Evolutionary conservation across 2,797 vertebrate species (phyloP), one percentile per base, ranked within the genome.

Genomic region (Corythornis leucogaster): DNA sequence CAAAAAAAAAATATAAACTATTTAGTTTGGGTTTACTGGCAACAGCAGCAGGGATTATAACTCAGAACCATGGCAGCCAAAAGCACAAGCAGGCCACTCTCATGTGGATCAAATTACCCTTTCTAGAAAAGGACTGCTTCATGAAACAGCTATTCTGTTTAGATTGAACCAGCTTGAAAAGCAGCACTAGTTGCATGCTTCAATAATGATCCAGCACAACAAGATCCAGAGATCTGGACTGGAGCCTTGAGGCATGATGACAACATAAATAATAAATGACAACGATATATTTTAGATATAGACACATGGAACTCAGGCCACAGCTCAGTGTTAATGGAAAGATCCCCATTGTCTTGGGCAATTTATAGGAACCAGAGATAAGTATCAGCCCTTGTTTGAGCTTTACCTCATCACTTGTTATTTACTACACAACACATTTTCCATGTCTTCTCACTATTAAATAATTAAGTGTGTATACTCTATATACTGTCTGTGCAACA

Each of bases 391-490:
- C 40, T 50, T 42, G 16, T 70, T 4, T 43, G 22, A 89, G 80
- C 38, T 89, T 69, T 55, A 38, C n/a, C 48, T 83, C 69, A 62
- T 12, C 12, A 5, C 16, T 85, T 51, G 76, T 89, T 92, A 96
- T 96, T 95, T 95, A 95, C 80, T 43, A 88, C 85, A 89, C 85
- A 95, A 92, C 71, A 88, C 69, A 95, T 97, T 97, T 97, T 97
- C 96, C 85, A 19, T 96, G 85, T 95, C 91, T 97, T 94, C 90
- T 93, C 87, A 62, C 53, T 55, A 94, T 97, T 87, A 97, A 97
- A 96, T 96, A 97, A 97, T 97, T 97, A 88, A 93, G 70, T 80
- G n/a, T 31, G 43, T 92, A 82, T 95, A 95, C 87, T 95, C 89
- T 71, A 88, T 87, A 94, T 74, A 92, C 38, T 70, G n/a, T 48